Evolutionary conservation across 2,113 vertebrate species (phyloP).

Genomic region (Verasper variegatus): DNA sequence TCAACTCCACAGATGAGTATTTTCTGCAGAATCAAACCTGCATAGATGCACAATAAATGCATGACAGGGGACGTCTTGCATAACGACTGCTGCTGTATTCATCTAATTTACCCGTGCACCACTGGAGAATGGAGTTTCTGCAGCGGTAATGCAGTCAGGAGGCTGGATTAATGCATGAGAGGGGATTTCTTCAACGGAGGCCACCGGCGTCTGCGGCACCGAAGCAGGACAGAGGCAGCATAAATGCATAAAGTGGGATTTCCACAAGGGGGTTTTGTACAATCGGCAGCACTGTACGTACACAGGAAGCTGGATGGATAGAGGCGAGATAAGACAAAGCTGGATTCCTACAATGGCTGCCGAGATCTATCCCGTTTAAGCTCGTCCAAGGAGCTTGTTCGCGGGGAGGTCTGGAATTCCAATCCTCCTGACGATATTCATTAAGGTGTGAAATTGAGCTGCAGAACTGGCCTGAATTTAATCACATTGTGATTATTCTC

Average conservation of each 20-base stretch:
- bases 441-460: conserved; percentile 52
- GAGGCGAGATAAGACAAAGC: neutral
- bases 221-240: neutral
- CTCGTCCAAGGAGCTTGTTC: neutral
- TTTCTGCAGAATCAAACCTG: neutral
- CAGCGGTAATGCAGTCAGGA: neutral
- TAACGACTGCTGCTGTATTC: neutral
- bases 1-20: neutral
- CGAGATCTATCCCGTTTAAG: neutral
- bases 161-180: conserved; percentile 22
- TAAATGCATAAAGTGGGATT: conserved; percentile 20
- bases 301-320: neutral
- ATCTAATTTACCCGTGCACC: neutral
- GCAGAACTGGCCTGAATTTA: neutral
- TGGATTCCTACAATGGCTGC: neutral
- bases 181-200: no score
- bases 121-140: neutral
- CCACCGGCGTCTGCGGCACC: neutral
- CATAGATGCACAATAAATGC: neutral
- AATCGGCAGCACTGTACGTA: neutral
- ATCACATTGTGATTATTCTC: neutral
- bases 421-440: conserved; percentile 42
- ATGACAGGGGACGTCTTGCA: neutral
- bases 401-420: neutral
- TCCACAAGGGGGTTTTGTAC: neutral